Evolutionary conservation across 30 jellyfish, hydroid and myxozoan genomes (phyloP), one percentile per base, ranked within the genome.

Genomic region (Hydractinia symbiolongicarpus): DNA sequence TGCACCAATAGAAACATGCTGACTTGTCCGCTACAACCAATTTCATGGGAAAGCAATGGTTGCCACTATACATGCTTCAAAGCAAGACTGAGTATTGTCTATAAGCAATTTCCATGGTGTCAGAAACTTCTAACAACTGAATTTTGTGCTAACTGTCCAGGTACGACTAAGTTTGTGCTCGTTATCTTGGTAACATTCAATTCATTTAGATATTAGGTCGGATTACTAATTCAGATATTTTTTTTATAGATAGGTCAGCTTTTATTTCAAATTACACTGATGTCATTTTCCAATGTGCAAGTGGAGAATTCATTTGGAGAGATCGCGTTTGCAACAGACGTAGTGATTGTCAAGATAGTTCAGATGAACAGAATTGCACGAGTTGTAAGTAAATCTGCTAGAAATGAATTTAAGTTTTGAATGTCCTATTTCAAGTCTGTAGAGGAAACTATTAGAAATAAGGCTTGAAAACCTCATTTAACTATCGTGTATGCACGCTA

Each of bases 71-170:
- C 87, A 61, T 84, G 93, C 66, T 40, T 16, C 15, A 62, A 54
- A 53, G 73, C n/a, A 1, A 5, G 53, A 76, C 70, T 84, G 67
- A 53, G 11, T 9, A 21, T 8, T 71, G 68, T 52, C 4, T 10
- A 61, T 21, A 67, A 66, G 50, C 68, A 55, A 8, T 64, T 21
- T 66, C 87, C 93, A 8, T 84, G 93, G 93, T 84, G 93, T 77
- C 86, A 84, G 68, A 76, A 79, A 17, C 16, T 84, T 10, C 11
- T 78, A 19, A 84, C 70, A 50, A 10, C 55, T 4, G 7, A 14
- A 5, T 50, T 9, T 66, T 84, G 93, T 58, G 86, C 93, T 1
- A 66, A 73, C 44, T 84, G 92, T 19, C 92, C 92, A 61, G 92
- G 92, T 83, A 19, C 9, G 90, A 64, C 8, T 4, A 64, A 64